Percentiles rank a stretch among this genome's conserved stretches.
Conservation (phyloP, 2,888 invertebrate genomes). For the Stramonita haemastoma region DNA sequence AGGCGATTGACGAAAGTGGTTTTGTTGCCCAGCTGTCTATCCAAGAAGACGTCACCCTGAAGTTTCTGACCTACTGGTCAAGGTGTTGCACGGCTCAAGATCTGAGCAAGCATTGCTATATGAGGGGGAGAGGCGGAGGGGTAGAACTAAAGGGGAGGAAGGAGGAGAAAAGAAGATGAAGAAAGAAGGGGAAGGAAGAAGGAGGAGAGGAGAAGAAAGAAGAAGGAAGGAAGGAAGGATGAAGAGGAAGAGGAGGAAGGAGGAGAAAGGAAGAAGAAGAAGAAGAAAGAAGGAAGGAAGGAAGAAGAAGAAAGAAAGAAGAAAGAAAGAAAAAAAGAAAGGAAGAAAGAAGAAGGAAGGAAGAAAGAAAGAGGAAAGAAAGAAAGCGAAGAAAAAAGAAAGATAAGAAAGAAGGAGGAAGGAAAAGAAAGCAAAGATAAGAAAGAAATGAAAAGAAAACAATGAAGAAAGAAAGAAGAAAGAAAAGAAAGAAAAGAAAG, state of each 20-base stretch:
- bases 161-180: neutral
- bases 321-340: neutral
- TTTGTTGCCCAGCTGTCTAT: slow-evolving; percentile 48
- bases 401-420: neutral
- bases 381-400: neutral
- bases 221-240: neutral
- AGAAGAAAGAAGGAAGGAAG: neutral
- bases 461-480: too few relatives aligned
- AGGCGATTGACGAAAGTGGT: slow-evolving; percentile 52
- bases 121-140: neutral
- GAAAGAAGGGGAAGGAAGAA: neutral
- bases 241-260: neutral
- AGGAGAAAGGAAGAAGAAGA: too few relatives aligned
- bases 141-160: neutral
- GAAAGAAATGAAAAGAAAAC: too few relatives aligned
- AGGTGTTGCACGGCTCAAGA: slow-evolving; percentile 35
- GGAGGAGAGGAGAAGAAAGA: neutral
- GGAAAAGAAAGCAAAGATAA: too few relatives aligned
- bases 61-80: neutral
- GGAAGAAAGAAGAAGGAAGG: neutral
- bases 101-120: slow-evolving; percentile 1
- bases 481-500: neutral
- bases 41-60: slow-evolving; percentile 47
- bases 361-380: neutral
- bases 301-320: neutral